A percentile compares a stretch with the other conserved stretches of the same genome.
These are phyloP conservation scores for Eulithis prunata DNA, from an alignment of 2,888 invertebrate species.

Conservation along the genomic window DNA sequence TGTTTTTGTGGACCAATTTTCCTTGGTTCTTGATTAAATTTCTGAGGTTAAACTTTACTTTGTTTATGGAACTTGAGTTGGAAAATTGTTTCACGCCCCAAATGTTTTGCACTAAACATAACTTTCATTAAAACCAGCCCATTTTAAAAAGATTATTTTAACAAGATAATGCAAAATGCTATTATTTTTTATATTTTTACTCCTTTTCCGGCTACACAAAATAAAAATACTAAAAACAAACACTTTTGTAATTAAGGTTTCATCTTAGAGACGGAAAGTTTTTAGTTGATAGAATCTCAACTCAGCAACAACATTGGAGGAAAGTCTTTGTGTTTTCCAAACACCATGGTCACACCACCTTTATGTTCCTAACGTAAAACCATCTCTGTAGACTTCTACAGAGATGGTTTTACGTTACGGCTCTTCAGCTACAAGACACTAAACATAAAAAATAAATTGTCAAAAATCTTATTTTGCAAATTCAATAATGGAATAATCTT, in stretches of 20 bases:
- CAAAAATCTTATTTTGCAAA: too few relatives aligned
- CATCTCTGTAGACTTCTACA: too few relatives aligned
- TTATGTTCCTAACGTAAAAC: too few relatives aligned
- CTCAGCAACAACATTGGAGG: conserved; percentile 1
- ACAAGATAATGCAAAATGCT: too few relatives aligned
- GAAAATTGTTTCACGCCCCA: conserved; percentile 10
- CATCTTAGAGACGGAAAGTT: not conserved
- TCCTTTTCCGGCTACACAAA: too few relatives aligned
- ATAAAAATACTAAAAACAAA: not conserved
- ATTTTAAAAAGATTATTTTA: not conserved
- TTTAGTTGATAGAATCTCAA: not conserved
- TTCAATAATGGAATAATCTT: too few relatives aligned
- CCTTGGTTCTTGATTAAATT: conserved; percentile 44
- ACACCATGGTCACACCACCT: not conserved
- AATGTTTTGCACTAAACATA: not conserved
- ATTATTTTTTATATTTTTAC: too few relatives aligned
- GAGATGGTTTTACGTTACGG: too few relatives aligned
- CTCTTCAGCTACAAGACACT: too few relatives aligned
- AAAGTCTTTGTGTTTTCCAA: not conserved
- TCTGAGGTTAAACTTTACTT: conserved; percentile 23
- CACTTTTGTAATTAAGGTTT: conserved; percentile 1
- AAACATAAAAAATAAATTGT: too few relatives aligned
- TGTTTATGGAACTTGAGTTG: conserved; percentile 23
- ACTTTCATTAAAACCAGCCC: not conserved
- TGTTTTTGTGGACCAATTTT: conserved; percentile 46